phyloP scores from a whole-genome alignment of 2,113 vertebrate species.

The Onychorhynchus coronatus region DNA sequence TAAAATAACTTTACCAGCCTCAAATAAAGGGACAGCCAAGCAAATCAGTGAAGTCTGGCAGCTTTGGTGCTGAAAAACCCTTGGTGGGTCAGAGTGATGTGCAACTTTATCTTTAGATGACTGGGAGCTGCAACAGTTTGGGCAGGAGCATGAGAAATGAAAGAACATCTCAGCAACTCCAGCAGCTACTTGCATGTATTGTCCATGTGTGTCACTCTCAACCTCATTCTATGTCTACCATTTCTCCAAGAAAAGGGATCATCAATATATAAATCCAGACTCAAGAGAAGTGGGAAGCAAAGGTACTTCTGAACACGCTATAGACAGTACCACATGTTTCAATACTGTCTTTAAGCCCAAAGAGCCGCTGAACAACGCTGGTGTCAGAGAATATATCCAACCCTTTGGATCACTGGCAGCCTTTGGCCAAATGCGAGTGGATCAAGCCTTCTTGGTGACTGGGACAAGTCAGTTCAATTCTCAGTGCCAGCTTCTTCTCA shows the following conservation, averaged over 20 bases:
- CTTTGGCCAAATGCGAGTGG: background rate
- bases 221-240: background rate
- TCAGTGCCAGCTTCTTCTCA: background rate
- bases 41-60: background rate
- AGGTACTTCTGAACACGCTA: background rate
- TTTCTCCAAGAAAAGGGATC: background rate
- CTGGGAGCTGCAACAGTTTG: background rate
- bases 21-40: background rate
- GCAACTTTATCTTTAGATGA: background rate
- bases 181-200: background rate
- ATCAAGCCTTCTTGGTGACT: background rate
- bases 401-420: background rate
- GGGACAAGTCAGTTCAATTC: background rate
- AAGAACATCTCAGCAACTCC: background rate
- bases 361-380: rapidly evolving
- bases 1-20: background rate
- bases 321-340: background rate
- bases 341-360: background rate
- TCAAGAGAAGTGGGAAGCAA: background rate
- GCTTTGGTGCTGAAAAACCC: background rate
- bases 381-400: background rate
- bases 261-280: background rate
- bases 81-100: background rate
- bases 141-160: background rate
- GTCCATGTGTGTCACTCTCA: background rate